These are phyloP conservation scores for Dione vanillae DNA, from an alignment of 2,888 invertebrate genomes.

Conservation along the genomic window DNA sequence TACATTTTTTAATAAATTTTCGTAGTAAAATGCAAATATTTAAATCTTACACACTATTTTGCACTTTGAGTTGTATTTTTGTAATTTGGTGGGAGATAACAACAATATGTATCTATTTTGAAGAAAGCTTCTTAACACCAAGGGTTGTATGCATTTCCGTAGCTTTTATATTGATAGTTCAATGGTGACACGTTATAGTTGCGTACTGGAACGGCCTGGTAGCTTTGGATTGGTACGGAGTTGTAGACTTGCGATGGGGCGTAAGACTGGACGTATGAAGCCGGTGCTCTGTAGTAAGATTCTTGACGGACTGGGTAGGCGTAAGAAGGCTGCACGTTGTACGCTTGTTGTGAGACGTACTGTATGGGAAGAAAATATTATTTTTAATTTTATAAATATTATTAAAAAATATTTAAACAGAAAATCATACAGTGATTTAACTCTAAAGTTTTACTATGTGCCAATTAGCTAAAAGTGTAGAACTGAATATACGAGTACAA, in stretches of 20 bases:
- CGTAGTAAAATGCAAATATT: slow-evolving; percentile 12
- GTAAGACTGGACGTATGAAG: slow-evolving; percentile 32
- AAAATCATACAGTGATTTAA: background rate
- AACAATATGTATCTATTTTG: background rate
- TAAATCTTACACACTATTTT: slow-evolving; percentile 16
- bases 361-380: too few relatives aligned
- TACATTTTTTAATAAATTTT: background rate
- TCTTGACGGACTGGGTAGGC: slow-evolving; percentile 37
- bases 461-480: background rate
- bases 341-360: slow-evolving; percentile 35
- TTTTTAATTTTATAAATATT: too few relatives aligned
- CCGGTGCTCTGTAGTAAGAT: slow-evolving; percentile 36
- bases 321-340: slow-evolving; percentile 38
- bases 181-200: slow-evolving; percentile 25
- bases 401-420: too few relatives aligned
- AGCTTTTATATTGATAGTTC: slow-evolving; percentile 29
- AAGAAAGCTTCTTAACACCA: slow-evolving; percentile 35
- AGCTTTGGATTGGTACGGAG: slow-evolving; percentile 15
- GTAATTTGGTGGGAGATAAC: slow-evolving; percentile 24
- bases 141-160: slow-evolving; percentile 34
- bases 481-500: background rate
- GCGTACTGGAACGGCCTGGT: slow-evolving; percentile 21
- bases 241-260: slow-evolving; percentile 19
- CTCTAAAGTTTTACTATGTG: background rate
- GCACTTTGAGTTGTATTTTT: slow-evolving; percentile 3